Percentiles rank a stretch among this genome's conserved stretches.
phyloP scores from a whole-genome alignment of 2,797 vertebrate genomes.

The Poeciliopsis infans region DNA sequence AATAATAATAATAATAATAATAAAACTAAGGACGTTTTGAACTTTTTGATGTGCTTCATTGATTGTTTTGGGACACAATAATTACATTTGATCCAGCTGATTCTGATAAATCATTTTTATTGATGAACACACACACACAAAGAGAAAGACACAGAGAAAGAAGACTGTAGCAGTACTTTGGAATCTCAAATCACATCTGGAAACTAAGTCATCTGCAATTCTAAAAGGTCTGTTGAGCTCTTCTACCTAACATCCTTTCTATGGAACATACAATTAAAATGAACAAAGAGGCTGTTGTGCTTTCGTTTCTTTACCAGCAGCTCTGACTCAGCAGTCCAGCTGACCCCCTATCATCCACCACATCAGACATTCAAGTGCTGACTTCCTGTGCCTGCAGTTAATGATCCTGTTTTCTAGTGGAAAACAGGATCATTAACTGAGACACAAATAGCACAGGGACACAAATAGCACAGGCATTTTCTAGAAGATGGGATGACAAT shows the following conservation, averaged over 20 bases:
- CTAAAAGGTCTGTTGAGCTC: background rate
- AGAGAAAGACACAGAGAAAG: background rate
- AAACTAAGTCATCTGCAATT: background rate
- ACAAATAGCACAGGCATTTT: background rate
- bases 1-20: too few relatives aligned
- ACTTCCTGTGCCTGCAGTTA: background rate
- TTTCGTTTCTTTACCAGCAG: background rate
- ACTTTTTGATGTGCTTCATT: too few relatives aligned
- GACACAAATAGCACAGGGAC: background rate
- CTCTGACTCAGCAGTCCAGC: background rate
- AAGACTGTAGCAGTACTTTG: background rate
- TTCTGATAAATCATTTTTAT: too few relatives aligned
- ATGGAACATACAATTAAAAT: background rate
- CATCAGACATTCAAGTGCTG: background rate
- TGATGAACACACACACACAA: background rate
- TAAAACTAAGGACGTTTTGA: too few relatives aligned
- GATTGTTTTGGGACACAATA: too few relatives aligned
- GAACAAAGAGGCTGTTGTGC: background rate
- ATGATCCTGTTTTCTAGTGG: background rate
- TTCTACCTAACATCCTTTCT: background rate
- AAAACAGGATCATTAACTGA: too few relatives aligned
- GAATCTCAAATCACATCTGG: background rate
- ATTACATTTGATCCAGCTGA: too few relatives aligned
- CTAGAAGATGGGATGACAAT: background rate
- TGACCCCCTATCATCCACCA: background rate